These are phyloP conservation scores for Leptocoma aspasia DNA, from an alignment of 2,113 vertebrate genomes.

Conservation along the genomic window DNA sequence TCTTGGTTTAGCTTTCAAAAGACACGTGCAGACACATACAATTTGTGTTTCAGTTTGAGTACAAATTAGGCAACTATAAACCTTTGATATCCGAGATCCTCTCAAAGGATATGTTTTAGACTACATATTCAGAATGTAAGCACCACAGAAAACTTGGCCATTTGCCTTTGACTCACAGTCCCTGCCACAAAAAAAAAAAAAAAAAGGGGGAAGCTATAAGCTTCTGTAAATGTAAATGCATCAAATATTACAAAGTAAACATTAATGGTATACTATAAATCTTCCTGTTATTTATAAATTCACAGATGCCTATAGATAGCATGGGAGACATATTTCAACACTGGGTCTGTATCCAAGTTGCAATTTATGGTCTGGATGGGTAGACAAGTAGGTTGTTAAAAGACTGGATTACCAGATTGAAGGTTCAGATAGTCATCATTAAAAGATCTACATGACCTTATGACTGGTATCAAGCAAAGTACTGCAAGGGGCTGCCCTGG, in stretches of 20 bases:
- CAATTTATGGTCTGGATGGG: background rate
- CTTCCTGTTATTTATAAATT: background rate
- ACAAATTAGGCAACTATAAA: background rate
- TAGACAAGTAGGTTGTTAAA: background rate
- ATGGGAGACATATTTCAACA: background rate
- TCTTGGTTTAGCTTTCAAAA: background rate
- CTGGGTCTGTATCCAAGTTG: background rate
- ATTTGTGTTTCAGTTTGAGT: background rate
- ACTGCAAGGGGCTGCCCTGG: background rate
- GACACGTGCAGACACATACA: background rate
- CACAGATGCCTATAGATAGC: background rate
- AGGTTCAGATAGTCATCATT: background rate
- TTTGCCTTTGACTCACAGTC: background rate
- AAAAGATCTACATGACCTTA: background rate
- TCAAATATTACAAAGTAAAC: background rate
- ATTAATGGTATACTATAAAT: background rate
- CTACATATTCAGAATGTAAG: background rate
- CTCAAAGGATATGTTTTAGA: too few species aligned
- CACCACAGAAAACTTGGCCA: background rate
- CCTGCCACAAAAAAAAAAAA: background rate
- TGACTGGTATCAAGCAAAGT: background rate
- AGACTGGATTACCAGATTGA: background rate
- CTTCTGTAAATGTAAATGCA: background rate
- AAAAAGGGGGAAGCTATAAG: rapidly evolving
- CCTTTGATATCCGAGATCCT: background rate